Percentiles rank a stretch among this genome's conserved stretches.
phyloP scores from a whole-genome alignment of 2,797 vertebrate species.

The Propithecus deckenii region DNA sequence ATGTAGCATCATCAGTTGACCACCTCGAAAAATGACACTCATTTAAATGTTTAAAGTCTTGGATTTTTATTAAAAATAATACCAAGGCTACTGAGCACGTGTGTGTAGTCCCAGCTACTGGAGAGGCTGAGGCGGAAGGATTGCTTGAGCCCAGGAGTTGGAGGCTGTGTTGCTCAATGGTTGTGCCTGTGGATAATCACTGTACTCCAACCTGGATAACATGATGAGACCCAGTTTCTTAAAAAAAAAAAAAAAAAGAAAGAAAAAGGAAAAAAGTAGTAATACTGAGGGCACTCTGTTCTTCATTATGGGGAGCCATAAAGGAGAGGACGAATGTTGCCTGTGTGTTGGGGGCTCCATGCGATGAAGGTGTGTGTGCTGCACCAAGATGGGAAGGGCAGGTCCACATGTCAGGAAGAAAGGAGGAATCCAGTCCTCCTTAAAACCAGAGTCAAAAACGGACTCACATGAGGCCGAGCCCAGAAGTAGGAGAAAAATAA shows the following conservation, averaged over 20 bases:
- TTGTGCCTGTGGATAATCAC: not conserved
- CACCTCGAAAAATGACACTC: not conserved
- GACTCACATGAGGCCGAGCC: fast-evolving
- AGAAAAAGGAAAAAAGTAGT: not conserved
- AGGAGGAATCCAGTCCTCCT: not conserved
- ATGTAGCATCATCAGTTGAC: not conserved
- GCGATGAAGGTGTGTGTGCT: not conserved
- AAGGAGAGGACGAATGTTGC: not conserved
- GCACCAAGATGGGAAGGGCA: not conserved
- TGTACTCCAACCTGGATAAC: not conserved
- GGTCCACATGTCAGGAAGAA: not conserved
- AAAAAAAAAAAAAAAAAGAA: too few species aligned
- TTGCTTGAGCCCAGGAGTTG: not conserved
- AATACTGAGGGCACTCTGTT: not conserved
- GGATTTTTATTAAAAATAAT: conserved; percentile 7
- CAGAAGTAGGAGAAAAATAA: not conserved
- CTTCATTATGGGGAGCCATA: not conserved
- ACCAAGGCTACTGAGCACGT: not conserved
- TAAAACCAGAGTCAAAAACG: not conserved
- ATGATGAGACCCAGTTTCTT: not conserved
- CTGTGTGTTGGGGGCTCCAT: not conserved
- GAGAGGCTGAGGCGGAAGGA: not conserved
- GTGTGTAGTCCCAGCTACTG: not conserved
- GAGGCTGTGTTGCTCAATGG: not conserved
- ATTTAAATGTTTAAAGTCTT: not conserved